phyloP scores from a whole-genome alignment of 2,113 vertebrate genomes.

The Antechinus flavipes region DNA sequence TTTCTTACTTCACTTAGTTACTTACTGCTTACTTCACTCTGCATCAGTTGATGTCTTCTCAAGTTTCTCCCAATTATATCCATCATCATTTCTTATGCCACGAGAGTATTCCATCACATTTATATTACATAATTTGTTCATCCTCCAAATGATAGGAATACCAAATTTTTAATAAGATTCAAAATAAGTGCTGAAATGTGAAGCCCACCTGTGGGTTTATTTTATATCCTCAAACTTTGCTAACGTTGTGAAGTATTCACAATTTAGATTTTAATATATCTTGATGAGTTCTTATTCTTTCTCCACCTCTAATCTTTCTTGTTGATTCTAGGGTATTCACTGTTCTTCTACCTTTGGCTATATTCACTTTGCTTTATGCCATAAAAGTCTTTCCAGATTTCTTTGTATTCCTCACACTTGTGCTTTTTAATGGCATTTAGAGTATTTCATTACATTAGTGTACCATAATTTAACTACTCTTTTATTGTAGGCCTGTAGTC shows the following conservation, averaged over 20 bases:
- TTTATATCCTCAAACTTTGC: no score
- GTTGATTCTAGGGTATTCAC: not conserved
- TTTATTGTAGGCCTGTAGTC: no score
- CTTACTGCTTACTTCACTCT: not conserved
- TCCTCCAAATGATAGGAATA: not conserved
- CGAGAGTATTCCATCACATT: not conserved
- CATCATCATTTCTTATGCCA: not conserved
- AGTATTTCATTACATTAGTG: not conserved
- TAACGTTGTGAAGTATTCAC: no score
- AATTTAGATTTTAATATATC: not conserved
- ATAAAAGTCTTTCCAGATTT: not conserved
- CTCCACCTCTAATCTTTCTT: not conserved
- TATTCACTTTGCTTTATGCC: not conserved
- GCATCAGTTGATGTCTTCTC: not conserved
- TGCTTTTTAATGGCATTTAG: not conserved
- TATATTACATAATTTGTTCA: not conserved
- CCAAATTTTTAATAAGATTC: not conserved
- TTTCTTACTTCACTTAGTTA: no score
- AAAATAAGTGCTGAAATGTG: not conserved
- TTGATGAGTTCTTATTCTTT: not conserved
- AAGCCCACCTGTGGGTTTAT: not conserved
- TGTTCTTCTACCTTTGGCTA: not conserved
- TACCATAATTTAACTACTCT: not conserved
- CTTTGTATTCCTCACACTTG: not conserved
- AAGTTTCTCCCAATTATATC: not conserved